Percentiles rank a stretch among this genome's conserved stretches.
These are phyloP conservation scores for Hyperopisus bebe DNA, from an alignment of 2,113 vertebrate species.

Conservation along the genomic window DNA sequence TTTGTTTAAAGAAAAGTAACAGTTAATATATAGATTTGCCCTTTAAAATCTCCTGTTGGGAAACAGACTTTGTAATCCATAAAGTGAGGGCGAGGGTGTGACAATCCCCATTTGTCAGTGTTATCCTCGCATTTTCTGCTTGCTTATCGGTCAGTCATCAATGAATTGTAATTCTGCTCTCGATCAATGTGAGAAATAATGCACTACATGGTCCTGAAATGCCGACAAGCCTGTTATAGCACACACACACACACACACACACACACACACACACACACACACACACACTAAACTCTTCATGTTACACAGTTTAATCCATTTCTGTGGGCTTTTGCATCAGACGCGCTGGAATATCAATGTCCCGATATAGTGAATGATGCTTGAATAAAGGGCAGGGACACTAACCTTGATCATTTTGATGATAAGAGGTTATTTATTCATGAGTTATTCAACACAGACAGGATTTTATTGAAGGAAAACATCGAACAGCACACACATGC, in stretches of 20 bases:
- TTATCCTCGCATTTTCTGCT: neutral
- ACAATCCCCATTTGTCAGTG: neutral
- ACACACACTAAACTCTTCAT: neutral
- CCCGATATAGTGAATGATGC: neutral
- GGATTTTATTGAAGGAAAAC: neutral
- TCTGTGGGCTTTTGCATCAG: neutral
- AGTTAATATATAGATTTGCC: neutral
- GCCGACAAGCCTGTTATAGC: neutral
- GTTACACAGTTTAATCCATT: neutral
- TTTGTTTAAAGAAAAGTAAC: neutral
- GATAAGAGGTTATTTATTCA: neutral
- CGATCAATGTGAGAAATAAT: neutral
- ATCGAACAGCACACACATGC: neutral
- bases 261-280: neutral
- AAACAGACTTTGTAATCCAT: neutral
- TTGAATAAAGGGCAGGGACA: neutral
- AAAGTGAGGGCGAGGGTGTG: neutral
- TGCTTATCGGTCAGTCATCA: neutral
- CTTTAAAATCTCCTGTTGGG: neutral
- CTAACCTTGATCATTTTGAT: neutral
- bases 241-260: neutral
- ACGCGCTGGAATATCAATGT: neutral
- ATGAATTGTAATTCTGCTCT: slow-evolving; percentile 1
- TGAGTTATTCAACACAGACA: neutral
- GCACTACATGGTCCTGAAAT: neutral